Base-by-base conservation (phyloP, 2,113 vertebrate genomes). In the Odontesthes bonariensis region DNA sequence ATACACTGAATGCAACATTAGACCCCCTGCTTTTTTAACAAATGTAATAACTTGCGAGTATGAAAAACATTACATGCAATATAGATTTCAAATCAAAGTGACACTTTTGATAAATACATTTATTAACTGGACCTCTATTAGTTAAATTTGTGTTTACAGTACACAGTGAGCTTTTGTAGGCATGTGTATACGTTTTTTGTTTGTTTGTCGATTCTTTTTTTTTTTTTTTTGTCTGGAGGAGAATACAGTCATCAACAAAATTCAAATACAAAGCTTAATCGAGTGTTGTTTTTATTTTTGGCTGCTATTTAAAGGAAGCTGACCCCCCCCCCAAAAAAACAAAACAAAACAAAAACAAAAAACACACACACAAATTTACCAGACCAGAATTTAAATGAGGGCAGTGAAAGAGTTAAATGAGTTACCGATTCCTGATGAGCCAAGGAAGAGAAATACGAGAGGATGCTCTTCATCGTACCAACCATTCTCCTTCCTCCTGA, bases 381-480 rank as follows among this genome's bases (percentile, higher is more conserved):
- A 79, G 63, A 85, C 12, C 11, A 51, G 14, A 63, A 33, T 57
- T 60, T 12, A 53, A 23, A 62, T 35, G 38, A 16, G 52, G 33
- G 32, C 31, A 63, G 78, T 57, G 58, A 78, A 77, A 19, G 40
- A 33, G 58, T 33, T 46, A 66, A 16, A 0, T 33, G 33, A 71
- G 1, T 96, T 96, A 99, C 98, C 98, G 74, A 99, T 98, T 93
- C 97, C 98, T 3, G 97, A 99, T 0, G 98, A 99, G 82, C 98
- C 97, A 57, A 99, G 91, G 92, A 99, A 99, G 69, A 99, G 96
- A 88, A 99, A 98, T 61, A 99, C 98, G 23, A 99, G 94, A 0
- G 98, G 98, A 88, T 99, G 98, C 79, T 99, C 97, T 93, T 99
- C 97, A 1, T 99, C 96, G 0, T 98, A 98, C 98, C 98, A 99